A percentile compares a stretch with the other conserved stretches of the same genome.
Conservation (phyloP, 2,113 vertebrate genomes). For the Peromyscus californicus region DNA sequence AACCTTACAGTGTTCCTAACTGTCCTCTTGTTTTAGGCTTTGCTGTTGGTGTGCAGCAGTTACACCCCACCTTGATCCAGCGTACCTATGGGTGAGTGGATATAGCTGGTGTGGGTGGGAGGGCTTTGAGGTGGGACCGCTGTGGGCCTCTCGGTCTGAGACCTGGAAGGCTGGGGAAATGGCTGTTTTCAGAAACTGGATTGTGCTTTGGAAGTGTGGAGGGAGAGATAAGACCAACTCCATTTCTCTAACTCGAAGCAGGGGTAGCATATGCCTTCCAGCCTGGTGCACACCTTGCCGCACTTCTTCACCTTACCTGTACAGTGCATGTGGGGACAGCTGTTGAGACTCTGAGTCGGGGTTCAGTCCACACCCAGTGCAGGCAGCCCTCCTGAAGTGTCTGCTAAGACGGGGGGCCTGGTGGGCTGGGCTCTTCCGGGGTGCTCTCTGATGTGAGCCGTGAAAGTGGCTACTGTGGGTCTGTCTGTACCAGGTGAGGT, state of each 20-base stretch:
- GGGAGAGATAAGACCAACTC: neutral
- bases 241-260: accelerated
- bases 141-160: constrained; percentile 49
- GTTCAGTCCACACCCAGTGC: accelerated
- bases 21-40: constrained; percentile 88
- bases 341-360: neutral
- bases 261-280: neutral
- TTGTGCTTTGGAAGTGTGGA: neutral
- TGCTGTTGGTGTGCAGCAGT: constrained; percentile 95
- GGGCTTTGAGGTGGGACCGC: neutral
- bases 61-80: constrained; percentile 97
- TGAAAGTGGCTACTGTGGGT: constrained; percentile 74
- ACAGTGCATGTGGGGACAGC: neutral
- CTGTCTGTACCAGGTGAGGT: constrained; percentile 64
- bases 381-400: accelerated
- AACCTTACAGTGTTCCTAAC: neutral
- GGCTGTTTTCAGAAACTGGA: neutral
- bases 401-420: neutral
- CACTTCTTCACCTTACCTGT: neutral
- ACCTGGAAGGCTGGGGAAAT: neutral
- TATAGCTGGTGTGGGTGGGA: neutral
- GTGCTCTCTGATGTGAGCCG: neutral
- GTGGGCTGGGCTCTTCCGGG: neutral
- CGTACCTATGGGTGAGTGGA: constrained; percentile 96
- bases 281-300: neutral